Base-by-base conservation (phyloP, 2,888 invertebrate species). In the Xiphydria camelus region DNA sequence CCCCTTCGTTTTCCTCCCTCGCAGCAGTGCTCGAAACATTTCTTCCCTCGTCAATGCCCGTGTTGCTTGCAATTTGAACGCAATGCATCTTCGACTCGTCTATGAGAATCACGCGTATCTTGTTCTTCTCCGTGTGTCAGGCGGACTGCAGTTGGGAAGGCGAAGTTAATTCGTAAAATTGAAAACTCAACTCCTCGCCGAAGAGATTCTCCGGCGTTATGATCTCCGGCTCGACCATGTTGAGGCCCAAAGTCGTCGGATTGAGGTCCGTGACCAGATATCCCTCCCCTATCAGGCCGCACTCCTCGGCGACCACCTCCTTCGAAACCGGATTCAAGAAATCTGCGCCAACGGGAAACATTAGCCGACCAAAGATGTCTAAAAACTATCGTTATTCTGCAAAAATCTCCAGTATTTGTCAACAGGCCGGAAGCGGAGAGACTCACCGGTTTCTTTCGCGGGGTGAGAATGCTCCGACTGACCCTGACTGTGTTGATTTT, bases 261-360 rank as follows among this genome's bases (percentile, higher is more conserved):
- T 80, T 80, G 39, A 81, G 61, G 54, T 82, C 81, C 2, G 81
- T 80, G 6, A 82, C 79, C 19, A 82, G 69, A 56, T 79, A 81
- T 43, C 80, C 78, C 38, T 75, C 76, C n/a, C 76, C 78, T n/a
- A 82, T 77, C 15, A 91, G 79, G 0, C 89, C 89, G 56, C 89
- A 88, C 69, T 90, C 91, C 51, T 86, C 81, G 5, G 88, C 88
- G 3, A 88, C 85, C 57, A 89, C 85, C 67, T 90, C 89, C 63
- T 88, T 87, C 22, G 89, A 86, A 36, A 90, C 87, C 31, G 82
- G 82, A 58, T 81, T 79, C 47, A 82, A 68, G 58, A 82, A 82
- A 68, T 81, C 82, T 81, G 68, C 23, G 70, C 68, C 59, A 45
- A 59, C 34, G 47, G 21, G 36, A 10, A 33, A 44, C 17, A 42